These are phyloP conservation scores for Corythoichthys intestinalis DNA, from an alignment of 2,113 vertebrate genomes.

Conservation along the genomic window DNA sequence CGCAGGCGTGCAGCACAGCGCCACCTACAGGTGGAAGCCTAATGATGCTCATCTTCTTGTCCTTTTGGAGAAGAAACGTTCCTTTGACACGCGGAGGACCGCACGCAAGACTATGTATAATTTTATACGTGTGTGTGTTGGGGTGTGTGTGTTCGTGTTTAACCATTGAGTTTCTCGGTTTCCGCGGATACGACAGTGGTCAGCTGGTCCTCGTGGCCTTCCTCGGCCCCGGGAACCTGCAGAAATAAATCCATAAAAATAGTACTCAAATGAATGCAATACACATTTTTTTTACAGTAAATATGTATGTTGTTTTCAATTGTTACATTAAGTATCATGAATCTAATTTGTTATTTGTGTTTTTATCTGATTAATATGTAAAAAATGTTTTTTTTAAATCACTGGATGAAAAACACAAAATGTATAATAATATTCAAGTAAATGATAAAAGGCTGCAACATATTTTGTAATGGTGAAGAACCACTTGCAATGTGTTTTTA, in stretches of 20 bases:
- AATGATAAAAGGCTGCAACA: too few relatives aligned
- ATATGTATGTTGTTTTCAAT: too few relatives aligned
- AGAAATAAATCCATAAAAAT: neutral
- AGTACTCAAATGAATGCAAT: neutral
- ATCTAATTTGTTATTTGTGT: too few relatives aligned
- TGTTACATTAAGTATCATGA: too few relatives aligned
- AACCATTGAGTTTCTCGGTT: conserved; percentile 59
- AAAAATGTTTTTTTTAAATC: too few relatives aligned
- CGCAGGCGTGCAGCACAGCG: conserved; percentile 5
- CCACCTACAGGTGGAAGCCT: conserved; percentile 38
- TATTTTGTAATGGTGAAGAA: too few relatives aligned
- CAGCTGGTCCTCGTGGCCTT: conserved; percentile 39
- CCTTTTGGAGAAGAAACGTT: neutral
- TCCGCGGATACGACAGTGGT: conserved; percentile 51
- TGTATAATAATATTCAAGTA: too few relatives aligned
- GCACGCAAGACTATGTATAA: neutral
- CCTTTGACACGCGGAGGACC: conserved; percentile 7
- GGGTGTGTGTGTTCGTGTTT: conserved; percentile 25
- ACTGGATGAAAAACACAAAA: too few relatives aligned
- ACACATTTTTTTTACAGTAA: neutral
- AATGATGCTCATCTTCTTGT: neutral
- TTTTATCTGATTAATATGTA: too few relatives aligned
- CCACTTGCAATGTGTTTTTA: too few relatives aligned
- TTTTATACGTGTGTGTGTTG: conserved; percentile 6
- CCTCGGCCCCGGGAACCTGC: conserved; percentile 69